Percentiles rank a stretch among this genome's conserved stretches.
Evolutionary conservation across 1,140 invertebrate species (phyloP).

Genomic region (Brachionus manjavacas): DNA sequence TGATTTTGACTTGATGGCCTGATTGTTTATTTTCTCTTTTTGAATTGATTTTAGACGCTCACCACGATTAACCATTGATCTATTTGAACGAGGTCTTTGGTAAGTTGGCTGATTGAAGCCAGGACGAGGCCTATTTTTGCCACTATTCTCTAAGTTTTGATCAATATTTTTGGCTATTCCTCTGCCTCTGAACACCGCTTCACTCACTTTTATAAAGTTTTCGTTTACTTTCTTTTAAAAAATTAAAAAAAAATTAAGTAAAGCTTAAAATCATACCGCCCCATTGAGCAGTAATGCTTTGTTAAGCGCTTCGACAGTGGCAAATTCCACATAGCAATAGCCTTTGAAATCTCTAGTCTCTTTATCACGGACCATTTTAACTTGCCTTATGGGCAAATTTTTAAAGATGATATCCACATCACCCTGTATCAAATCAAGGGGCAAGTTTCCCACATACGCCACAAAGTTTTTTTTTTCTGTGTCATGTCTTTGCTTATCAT

Average conservation of each 20-base stretch:
- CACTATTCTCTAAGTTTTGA: background rate
- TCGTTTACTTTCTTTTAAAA: slow-evolving; percentile 8
- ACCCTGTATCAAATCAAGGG: background rate
- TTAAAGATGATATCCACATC: slow-evolving; percentile 21
- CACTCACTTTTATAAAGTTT: slow-evolving; percentile 17
- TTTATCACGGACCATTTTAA: slow-evolving; percentile 33
- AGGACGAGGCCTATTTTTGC: background rate
- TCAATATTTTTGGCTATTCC: background rate
- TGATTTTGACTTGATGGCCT: background rate
- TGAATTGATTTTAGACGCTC: background rate
- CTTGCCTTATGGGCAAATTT: slow-evolving; percentile 10
- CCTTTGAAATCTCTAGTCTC: slow-evolving; percentile 26
- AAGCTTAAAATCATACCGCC: background rate
- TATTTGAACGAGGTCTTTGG: background rate
- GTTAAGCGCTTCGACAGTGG: background rate
- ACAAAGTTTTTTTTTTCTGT: background rate
- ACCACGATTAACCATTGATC: background rate
- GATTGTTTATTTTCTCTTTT: background rate
- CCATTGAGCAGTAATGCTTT: slow-evolving; percentile 29
- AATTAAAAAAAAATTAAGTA: background rate
- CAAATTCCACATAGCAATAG: slow-evolving; percentile 40
- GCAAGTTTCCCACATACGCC: slow-evolving; percentile 17
- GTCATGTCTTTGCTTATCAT: background rate
- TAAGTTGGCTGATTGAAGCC: background rate
- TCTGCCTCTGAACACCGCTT: background rate